phyloP scores from a whole-genome alignment of 2,113 vertebrate species.

The Scomber japonicus region DNA sequence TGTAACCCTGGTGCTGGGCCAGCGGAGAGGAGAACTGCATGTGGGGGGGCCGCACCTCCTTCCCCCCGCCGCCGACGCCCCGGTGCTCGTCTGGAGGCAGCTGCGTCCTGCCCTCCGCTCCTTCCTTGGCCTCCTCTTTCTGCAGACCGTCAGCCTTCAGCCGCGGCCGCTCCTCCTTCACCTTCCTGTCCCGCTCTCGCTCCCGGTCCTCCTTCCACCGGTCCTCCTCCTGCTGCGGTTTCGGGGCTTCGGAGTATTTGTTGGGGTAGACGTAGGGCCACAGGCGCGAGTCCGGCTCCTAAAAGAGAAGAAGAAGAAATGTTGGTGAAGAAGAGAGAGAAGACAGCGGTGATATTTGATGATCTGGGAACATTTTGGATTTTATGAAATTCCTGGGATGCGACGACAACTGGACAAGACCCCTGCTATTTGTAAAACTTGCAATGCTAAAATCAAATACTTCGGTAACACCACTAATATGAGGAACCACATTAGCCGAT shows the following conservation, averaged over 20 bases:
- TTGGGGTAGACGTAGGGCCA: conserved; percentile 93
- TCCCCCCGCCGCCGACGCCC: conserved; percentile 84
- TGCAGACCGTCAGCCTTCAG: conserved; percentile 85
- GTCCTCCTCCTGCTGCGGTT: conserved; percentile 86
- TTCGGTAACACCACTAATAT: too few species aligned
- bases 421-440: too few species aligned
- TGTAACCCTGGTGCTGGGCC: conserved; percentile 95
- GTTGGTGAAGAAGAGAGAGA: not conserved
- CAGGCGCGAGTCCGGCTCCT: conserved; percentile 86
- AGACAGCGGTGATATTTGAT: not conserved
- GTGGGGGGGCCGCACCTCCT: conserved; percentile 90
- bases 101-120: conserved; percentile 82
- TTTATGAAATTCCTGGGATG: too few species aligned
- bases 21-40: conserved; percentile 93
- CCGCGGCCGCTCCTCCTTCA: conserved; percentile 90
- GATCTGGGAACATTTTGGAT: not conserved
- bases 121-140: conserved; percentile 93
- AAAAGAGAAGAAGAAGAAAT: conserved; percentile 12
- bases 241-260: conserved; percentile 91
- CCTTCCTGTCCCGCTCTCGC: conserved; percentile 87
- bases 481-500: too few species aligned
- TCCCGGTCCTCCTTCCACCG: conserved; percentile 88
- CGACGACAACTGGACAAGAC: too few species aligned
- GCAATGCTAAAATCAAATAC: too few species aligned
- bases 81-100: conserved; percentile 88